phyloP scores from a whole-genome alignment of 2,797 vertebrate species.

The Acanthurus tractus region DNA sequence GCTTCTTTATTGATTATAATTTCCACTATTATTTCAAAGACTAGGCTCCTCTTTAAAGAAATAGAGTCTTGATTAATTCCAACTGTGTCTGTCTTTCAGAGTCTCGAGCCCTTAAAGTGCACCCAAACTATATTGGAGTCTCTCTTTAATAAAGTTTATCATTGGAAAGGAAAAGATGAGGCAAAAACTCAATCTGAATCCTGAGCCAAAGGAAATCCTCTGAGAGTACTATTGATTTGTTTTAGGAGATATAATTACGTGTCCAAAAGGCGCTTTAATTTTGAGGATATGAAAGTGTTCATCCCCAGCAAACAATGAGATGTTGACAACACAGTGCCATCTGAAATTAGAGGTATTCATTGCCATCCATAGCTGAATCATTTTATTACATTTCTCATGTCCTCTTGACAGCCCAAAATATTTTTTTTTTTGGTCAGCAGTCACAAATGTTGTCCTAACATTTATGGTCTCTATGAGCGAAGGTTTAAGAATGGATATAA shows the following conservation, averaged over 20 bases:
- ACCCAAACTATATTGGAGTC: constrained; percentile 34
- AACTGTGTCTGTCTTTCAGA: constrained; percentile 27
- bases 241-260: constrained; percentile 47
- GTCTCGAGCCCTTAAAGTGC: constrained; percentile 30
- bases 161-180: constrained; percentile 44
- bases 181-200: constrained; percentile 43
- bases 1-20: constrained; percentile 40
- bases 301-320: constrained; percentile 26
- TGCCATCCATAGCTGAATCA: neutral
- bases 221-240: constrained; percentile 56
- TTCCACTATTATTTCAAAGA: constrained; percentile 23
- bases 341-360: neutral
- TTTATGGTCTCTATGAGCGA: neutral
- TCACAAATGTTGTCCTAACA: neutral
- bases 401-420: neutral
- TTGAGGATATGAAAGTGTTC: constrained; percentile 37
- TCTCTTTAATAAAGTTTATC: constrained; percentile 57
- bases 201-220: constrained; percentile 41
- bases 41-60: constrained; percentile 4
- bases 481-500: too few species aligned
- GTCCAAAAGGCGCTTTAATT: constrained; percentile 58
- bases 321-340: neutral
- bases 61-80: constrained; percentile 48
- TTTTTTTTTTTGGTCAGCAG: neutral
- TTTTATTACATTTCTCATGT: constrained; percentile 6